These are phyloP conservation scores for Danio aesculapii DNA, from an alignment of 2,797 vertebrate species.

Conservation along the genomic window DNA sequence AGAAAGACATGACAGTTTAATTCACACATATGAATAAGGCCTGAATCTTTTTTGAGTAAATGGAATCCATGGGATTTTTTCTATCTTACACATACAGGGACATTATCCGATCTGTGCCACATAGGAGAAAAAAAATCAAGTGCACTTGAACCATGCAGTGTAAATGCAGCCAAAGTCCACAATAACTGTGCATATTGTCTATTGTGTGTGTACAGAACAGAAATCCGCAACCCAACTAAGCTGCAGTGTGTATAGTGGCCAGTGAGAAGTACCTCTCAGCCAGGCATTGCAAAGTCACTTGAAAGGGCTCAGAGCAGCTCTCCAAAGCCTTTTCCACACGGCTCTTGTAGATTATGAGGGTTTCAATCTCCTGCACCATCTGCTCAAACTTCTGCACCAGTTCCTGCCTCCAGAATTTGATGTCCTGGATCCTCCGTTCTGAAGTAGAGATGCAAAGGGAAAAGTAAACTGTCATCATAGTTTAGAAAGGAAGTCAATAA, in stretches of 20 bases:
- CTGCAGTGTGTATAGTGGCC: too few species aligned
- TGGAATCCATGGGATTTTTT: too few species aligned
- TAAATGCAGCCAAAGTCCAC: too few species aligned
- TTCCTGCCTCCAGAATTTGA: conserved; percentile 90
- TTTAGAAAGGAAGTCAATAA: background rate
- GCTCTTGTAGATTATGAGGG: conserved; percentile 75
- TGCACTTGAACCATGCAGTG: too few species aligned
- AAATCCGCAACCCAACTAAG: background rate
- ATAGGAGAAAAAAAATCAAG: too few species aligned
- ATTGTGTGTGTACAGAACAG: background rate
- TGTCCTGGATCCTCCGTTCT: conserved; percentile 88
- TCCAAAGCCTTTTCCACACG: conserved; percentile 85
- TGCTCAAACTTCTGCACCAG: conserved; percentile 86
- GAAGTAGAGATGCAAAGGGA: conserved; percentile 48
- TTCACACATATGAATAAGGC: too few species aligned
- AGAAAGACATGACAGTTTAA: too few species aligned
- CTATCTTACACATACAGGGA: too few species aligned
- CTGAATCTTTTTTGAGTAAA: too few species aligned
- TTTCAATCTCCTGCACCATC: conserved; percentile 80
- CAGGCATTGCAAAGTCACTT: conserved; percentile 81
- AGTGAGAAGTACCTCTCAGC: conserved; percentile 80
- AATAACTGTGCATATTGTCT: too few species aligned
- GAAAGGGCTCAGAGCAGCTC: conserved; percentile 79
- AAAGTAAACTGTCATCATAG: background rate
- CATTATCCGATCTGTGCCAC: too few species aligned